Conservation (phyloP, 2,113 vertebrate genomes). For the Lanius collurio region DNA sequence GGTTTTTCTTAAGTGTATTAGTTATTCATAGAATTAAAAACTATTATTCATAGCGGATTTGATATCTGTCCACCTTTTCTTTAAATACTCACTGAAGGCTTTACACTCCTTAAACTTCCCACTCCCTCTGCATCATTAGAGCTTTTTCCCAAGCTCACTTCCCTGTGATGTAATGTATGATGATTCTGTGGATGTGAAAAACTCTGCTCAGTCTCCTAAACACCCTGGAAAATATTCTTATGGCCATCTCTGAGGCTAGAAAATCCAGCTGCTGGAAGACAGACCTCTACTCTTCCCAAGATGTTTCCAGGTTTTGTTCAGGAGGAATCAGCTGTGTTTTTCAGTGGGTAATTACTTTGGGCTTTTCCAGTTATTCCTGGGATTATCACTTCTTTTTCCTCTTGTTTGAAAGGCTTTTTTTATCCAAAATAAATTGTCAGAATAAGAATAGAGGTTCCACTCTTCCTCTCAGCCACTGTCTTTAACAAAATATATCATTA, state of each 20-base stretch:
- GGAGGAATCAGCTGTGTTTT: not conserved
- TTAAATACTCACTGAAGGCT: not conserved
- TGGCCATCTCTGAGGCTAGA: not conserved
- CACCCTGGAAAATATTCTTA: not conserved
- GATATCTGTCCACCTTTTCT: not conserved
- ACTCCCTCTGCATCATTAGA: not conserved
- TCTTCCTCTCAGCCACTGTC: not conserved
- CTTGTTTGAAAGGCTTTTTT: not conserved
- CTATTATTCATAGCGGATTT: not conserved
- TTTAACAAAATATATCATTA: not conserved
- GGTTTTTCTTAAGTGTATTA: not conserved
- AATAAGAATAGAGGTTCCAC: not conserved
- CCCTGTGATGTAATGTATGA: accelerated
- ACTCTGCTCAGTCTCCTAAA: not conserved
- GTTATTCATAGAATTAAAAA: not conserved
- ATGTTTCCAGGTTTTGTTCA: not conserved
- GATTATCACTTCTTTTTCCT: not conserved
- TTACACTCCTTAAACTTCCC: not conserved
- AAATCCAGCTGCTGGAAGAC: not conserved
- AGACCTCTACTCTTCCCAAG: not conserved
- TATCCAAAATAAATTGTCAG: not conserved
- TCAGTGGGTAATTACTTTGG: not conserved
- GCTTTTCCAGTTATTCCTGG: not conserved
- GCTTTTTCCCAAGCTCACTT: not conserved
- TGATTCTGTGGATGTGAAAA: not conserved